These are phyloP conservation scores for Poeciliopsis presidionis DNA, from an alignment of 2,797 vertebrate genomes.

Conservation along the genomic window DNA sequence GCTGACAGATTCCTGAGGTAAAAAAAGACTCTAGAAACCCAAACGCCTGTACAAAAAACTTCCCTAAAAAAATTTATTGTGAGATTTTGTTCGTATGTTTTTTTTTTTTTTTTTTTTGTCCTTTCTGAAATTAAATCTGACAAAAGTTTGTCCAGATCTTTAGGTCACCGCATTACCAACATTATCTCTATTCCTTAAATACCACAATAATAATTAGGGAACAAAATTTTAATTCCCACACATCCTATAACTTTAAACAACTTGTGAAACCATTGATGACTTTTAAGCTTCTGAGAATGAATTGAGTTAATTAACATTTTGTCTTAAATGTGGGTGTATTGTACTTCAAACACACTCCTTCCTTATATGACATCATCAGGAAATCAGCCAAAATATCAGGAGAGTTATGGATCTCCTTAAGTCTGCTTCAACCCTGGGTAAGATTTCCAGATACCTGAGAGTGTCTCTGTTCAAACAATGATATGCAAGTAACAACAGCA, in stretches of 20 bases:
- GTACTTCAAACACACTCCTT: background rate
- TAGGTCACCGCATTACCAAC: background rate
- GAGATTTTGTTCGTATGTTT: background rate
- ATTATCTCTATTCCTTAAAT: background rate
- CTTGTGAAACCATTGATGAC: background rate
- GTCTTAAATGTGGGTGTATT: background rate
- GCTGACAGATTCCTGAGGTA: constrained; percentile 58
- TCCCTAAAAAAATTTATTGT: background rate
- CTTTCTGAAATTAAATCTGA: background rate
- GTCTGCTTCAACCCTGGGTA: background rate
- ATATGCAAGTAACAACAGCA: background rate
- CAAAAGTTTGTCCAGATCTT: background rate
- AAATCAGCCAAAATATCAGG: background rate
- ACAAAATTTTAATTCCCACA: background rate
- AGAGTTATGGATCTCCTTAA: background rate
- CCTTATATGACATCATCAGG: background rate
- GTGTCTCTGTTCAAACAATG: background rate
- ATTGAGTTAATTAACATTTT: background rate
- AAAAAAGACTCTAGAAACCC: constrained; percentile 13
- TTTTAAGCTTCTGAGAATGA: background rate
- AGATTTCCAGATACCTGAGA: background rate
- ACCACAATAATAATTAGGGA: background rate
- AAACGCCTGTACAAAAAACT: constrained; percentile 8
- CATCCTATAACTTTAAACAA: background rate
- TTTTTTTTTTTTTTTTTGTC: no score